Conservation (phyloP, 2,888 invertebrate species). For the Torymus tubicola region DNA sequence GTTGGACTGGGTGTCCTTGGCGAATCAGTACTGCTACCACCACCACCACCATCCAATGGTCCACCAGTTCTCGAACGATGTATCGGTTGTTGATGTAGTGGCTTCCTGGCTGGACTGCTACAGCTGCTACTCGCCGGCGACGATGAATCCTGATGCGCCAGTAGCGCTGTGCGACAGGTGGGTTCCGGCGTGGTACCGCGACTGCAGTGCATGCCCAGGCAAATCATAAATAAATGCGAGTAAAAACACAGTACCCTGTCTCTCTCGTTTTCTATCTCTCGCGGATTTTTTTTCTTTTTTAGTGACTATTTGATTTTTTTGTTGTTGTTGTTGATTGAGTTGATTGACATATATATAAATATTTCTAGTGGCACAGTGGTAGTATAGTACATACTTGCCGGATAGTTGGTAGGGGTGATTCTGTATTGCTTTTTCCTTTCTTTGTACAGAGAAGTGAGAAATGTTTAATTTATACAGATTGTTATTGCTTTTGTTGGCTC, state of each 20-base stretch:
- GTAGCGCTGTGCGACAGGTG: conserved; percentile 43
- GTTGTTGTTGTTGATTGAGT: not conserved
- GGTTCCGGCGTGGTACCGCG: conserved; percentile 72
- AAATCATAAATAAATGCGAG: conserved; percentile 72
- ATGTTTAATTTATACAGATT: no score
- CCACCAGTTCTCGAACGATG: conserved; percentile 69
- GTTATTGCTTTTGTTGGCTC: no score
- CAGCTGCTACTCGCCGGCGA: conserved; percentile 25
- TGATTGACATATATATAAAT: no score
- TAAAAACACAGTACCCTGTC: conserved; percentile 69
- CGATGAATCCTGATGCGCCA: conserved; percentile 62
- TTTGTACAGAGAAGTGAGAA: no score
- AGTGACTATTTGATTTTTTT: not conserved
- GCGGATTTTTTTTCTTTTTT: not conserved
- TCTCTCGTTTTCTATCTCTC: conserved; percentile 3
- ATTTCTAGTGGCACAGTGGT: no score
- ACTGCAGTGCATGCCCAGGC: conserved; percentile 68
- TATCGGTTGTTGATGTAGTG: conserved; percentile 57
- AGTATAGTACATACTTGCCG: not conserved
- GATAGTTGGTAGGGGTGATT: no score
- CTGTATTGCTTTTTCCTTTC: not conserved
- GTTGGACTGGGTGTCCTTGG: conserved; percentile 75
- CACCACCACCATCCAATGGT: conserved; percentile 61
- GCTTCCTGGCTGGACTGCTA: conserved; percentile 60
- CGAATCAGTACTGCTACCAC: conserved; percentile 53